A percentile compares a stretch with the other conserved stretches of the same genome.
Conservation (phyloP, 2,888 invertebrate genomes). For the Drosophila bunnanda region DNA sequence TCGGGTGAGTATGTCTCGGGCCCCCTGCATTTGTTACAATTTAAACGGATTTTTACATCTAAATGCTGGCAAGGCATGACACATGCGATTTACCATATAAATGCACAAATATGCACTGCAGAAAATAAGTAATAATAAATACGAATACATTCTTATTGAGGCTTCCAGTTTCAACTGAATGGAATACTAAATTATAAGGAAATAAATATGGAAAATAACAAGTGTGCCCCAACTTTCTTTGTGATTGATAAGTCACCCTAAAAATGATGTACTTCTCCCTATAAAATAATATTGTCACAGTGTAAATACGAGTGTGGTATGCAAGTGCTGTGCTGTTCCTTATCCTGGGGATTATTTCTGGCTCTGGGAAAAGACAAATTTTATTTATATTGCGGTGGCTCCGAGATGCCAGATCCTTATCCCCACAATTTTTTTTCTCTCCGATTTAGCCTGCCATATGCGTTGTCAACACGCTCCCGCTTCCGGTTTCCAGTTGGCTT, state of each 20-base stretch:
- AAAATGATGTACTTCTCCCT: neutral
- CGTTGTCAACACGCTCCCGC: slow-evolving; percentile 60
- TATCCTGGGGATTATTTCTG: slow-evolving; percentile 52
- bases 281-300: neutral
- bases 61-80: slow-evolving; percentile 48
- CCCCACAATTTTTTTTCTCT: neutral
- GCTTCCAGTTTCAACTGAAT: neutral
- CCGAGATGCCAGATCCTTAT: slow-evolving; percentile 13
- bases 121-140: neutral
- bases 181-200: neutral
- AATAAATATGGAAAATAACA: neutral
- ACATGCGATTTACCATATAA: slow-evolving; percentile 49
- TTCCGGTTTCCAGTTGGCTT: slow-evolving; percentile 53
- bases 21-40: slow-evolving; percentile 71
- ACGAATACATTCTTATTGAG: neutral
- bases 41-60: slow-evolving; percentile 70
- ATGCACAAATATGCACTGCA: slow-evolving; percentile 21
- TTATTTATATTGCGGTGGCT: slow-evolving; percentile 67
- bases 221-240: neutral
- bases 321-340: slow-evolving; percentile 25
- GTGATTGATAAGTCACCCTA: neutral
- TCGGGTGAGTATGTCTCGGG: neutral
- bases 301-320: neutral
- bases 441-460: slow-evolving; percentile 26
- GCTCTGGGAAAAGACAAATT: slow-evolving; percentile 48